Base-by-base conservation (phyloP, 1,140 invertebrate species). In the Maniola jurtina region DNA sequence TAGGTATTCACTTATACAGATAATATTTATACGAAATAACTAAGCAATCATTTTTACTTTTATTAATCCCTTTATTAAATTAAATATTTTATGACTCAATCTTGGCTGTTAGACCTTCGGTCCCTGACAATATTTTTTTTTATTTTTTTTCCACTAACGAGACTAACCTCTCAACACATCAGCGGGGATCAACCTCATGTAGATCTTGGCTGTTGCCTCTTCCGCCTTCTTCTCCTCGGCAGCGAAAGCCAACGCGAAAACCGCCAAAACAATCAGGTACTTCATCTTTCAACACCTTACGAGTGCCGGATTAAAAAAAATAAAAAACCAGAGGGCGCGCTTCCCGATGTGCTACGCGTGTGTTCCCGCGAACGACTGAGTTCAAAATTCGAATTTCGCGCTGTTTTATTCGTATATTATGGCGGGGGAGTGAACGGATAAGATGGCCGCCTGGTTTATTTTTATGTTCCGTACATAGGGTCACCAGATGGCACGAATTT, bases 111-210 rank as follows among this genome's bases (percentile, higher is more conserved):
- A n/a, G n/a, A n/a, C n/a, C n/a, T n/a, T n/a, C n/a, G n/a, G n/a
- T n/a, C n/a, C n/a, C n/a, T n/a, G n/a, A n/a, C n/a, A n/a, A n/a
- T n/a, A 38, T 5, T 38, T 6, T 42, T 42, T 42, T 8, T 42
- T 8, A 9, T 42, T 42, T 8, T 16, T 5, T 55, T 33, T 55
- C 13, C 33, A 55, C 10, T 34, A 9, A 68, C 66, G 48, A n/a
- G 77, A 90, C 86, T 81, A 77, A 90, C 96, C 96, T 94, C 96
- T 94, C 60, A 97, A 92, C 42, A 96, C 95, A 88, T 97, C 96
- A 77, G 96, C 96, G 11, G 96, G 96, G 71, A 97, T 97, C 48
- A 97, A 88, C 62, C 96, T 92, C 76, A 94, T 95, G 92, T 93
- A 97, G 34, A 95, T 95, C 34, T 92, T 92, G 14, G 48, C 42